Conservation (phyloP, 2,113 vertebrate genomes). For the Plectropomus leopardus region DNA sequence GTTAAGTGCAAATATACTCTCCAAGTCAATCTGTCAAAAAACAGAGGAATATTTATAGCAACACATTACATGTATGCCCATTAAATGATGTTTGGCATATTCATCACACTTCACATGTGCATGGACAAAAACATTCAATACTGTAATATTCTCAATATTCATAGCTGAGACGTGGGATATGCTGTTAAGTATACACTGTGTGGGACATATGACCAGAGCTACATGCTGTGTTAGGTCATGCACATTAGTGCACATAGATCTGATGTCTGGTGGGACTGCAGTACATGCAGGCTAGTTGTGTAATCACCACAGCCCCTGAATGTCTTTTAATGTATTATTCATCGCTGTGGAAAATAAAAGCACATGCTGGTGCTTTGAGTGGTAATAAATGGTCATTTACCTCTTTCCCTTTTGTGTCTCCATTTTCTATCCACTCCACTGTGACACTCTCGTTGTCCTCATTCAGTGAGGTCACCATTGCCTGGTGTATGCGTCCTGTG, state of each 20-base stretch:
- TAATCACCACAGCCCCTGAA: conserved; percentile 45
- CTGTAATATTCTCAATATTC: background rate
- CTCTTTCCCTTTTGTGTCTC: conserved; percentile 99
- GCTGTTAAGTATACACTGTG: conserved; percentile 1
- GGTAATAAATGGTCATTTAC: conserved; percentile 73
- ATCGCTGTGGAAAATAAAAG: conserved; percentile 48
- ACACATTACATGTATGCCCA: background rate
- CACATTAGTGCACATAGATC: background rate
- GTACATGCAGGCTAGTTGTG: conserved; percentile 31
- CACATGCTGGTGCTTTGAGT: conserved; percentile 1
- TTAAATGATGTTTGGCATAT: background rate
- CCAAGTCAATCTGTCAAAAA: conserved; percentile 92
- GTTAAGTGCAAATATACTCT: conserved; percentile 98
- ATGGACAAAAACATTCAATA: no score
- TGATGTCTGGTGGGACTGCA: conserved; percentile 6
- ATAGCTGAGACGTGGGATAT: background rate
- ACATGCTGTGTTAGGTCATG: conserved; percentile 16
- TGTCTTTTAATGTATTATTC: conserved; percentile 68
- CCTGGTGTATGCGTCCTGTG: conserved; percentile 95
- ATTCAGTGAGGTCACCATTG: conserved; percentile 97
- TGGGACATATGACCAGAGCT: conserved; percentile 7
- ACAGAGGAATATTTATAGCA: conserved; percentile 31
- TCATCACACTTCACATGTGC: no score
- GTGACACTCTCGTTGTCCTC: conserved; percentile 97
- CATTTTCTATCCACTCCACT: conserved; percentile 99